Percentiles rank a stretch among this genome's conserved stretches.
phyloP scores from a whole-genome alignment of 2,888 invertebrate genomes.

The Capitulum mitella region DNA sequence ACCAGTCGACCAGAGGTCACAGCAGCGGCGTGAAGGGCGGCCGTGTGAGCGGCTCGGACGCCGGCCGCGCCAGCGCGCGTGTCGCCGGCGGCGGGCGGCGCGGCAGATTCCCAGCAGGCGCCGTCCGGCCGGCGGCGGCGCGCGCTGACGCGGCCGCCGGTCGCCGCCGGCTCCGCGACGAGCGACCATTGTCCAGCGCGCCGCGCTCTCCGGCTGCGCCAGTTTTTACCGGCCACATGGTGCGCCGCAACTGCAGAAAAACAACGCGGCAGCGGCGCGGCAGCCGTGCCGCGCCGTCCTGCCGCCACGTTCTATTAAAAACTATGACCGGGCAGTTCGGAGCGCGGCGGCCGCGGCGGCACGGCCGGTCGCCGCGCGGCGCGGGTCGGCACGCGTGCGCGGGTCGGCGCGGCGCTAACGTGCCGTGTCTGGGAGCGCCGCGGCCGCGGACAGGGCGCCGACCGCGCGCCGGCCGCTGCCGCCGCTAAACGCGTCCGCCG shows the following conservation, averaged over 20 bases:
- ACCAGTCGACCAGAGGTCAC: background rate
- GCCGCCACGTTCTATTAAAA: background rate
- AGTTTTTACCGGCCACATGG: background rate
- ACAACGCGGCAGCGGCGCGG: background rate
- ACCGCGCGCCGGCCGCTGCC: background rate
- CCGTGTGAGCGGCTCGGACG: background rate
- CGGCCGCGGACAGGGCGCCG: background rate
- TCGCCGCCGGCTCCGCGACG: too few relatives aligned
- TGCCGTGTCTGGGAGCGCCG: background rate
- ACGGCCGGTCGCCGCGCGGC: background rate
- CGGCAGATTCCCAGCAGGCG: too few relatives aligned
- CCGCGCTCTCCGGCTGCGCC: background rate
- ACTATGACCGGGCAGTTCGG: conserved; percentile 8
- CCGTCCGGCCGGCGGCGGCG: too few relatives aligned
- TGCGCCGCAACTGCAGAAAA: background rate
- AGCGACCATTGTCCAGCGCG: background rate
- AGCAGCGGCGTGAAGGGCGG: background rate
- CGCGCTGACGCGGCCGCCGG: too few relatives aligned
- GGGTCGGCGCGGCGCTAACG: too few relatives aligned
- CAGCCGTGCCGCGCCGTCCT: background rate
- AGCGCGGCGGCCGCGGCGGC: background rate
- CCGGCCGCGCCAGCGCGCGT: background rate
- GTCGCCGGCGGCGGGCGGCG: too few relatives aligned
- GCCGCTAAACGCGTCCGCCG: background rate
- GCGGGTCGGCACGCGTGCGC: background rate